Evolutionary conservation across 2,888 invertebrate genomes (phyloP), one percentile per base, ranked within the genome.

Genomic region (Campoplex nolae): DNA sequence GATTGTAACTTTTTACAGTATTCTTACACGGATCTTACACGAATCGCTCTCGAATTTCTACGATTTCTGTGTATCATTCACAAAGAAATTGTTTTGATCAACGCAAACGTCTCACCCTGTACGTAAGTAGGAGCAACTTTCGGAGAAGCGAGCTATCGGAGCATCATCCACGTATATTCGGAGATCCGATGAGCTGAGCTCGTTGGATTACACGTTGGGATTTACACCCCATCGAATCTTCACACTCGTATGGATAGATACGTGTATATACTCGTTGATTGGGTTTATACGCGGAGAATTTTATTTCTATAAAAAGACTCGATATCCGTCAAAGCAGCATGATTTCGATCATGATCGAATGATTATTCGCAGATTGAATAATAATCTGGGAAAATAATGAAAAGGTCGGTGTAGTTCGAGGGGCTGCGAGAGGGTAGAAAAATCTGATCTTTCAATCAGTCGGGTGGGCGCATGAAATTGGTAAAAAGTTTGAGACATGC

Each of bases 161-260:
- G 35, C 38, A 45, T 58, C 32, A 79, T 58, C 81, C 65, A 70
- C 78, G 67, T 82, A 68, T 58, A 77, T 85, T 75, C 35, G 58
- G 28, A 13, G 56, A 70, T 79, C 70, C 83, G 76, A 80, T 85
- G 79, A 87, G 83, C 79, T 76, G 62, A 83, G 84, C 83, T 82
- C 79, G 78, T 28, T 42, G 84, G 84, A 87, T 87, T 87, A 87
- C 87, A 87, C 54, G 68, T 38, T 42, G 28, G 82, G 84, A 87
- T 87, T 85, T 79, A 58, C 84, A 87, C 79, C 71, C 76, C 74
- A 76, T 77, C 76, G 71, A 56, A 74, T 81, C 70, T 71, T 81
- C 18, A 68, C 45, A n/a, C 13, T 67, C 35, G 28, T 42, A 56
- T 16, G 67, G 32, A 32, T 71, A 9, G 35, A 16, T 28, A 7